Evolutionary conservation across 2,113 vertebrate genomes (phyloP), one percentile per base, ranked within the genome.

Genomic region (Aspiorhynchus laticeps): DNA sequence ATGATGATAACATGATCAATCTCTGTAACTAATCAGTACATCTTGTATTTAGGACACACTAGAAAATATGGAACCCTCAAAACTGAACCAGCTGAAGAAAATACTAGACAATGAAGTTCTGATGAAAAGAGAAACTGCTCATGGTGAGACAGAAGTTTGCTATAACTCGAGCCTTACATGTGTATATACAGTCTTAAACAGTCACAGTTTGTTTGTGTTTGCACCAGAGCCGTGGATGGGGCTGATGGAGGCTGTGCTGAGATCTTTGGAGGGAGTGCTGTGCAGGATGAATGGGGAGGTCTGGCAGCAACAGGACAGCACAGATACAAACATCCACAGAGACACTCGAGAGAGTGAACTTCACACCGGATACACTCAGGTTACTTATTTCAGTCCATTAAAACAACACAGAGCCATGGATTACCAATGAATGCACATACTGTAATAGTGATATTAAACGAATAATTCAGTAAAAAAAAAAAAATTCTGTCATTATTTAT

Each of bases 41-140:
- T 36, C 53, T n/a, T 51, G 36, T 15, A 28, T 83, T n/a, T 80
- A 98, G 97, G 94, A 96, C 83, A 85, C 93, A 79, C 91, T 97
- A 38, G 94, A 95, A 77, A 93, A 90, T 8, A 89, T 96, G 89
- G 94, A 94, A 56, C 43, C 84, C 1, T 92, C 94, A 86, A 91
- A 91, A 56, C 41, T 91, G 61, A 94, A 89, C 73, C 63, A 77
- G 71, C 87, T 94, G 10, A 91, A 91, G 73, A 94, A 92, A 33
- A 80, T 90, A 59, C 74, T 92, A 1, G 38, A 89, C 14, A 89
- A 88, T 19, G 82, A 90, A 14, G 17, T 65, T 12, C 26, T 56
- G 53, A n/a, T 69, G 17, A 90, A 80, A 53, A 81, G 56, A 41
- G 92, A 92, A 76, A 59, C 88, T 14, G 11, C 88, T 85, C 90